Evolutionary conservation across 2,797 vertebrate species (phyloP), one percentile per base, ranked within the genome.

Genomic region (Merluccius polli): DNA sequence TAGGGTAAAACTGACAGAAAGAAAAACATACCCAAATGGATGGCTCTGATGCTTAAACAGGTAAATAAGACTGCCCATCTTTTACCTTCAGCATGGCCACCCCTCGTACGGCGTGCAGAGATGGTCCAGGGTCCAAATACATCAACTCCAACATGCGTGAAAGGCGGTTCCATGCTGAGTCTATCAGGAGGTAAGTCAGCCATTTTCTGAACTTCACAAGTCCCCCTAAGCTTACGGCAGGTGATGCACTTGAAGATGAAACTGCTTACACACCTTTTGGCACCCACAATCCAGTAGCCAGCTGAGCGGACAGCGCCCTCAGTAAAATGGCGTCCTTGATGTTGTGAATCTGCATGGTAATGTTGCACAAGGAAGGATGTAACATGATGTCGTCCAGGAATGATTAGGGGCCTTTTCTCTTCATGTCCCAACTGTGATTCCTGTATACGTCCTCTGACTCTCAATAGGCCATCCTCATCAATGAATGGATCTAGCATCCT

Each of bases 71-170:
- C 67, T 38, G 75, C 33, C 70, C 73, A 79, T 3, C 68, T 76
- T 38, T 79, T 75, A 44, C 18, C 67, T 11, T 75, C 67, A 11
- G 48, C 59, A 63, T 52, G 35, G 9, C 77, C 77, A 6, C 73
- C 73, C 3, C 35, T 21, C 4, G 70, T 81, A 5, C 4, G 18
- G 9, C 72, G 68, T 33, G 73, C 3, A 3, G 15, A 4, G 9
- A 78, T 73, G 16, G 30, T 59, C 72, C 79, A 80, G 35, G 73
- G 79, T 0, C 52, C 30, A 8, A 81, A 79, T 0, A 78, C 41
- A 31, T 82, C 77, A 15, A 79, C 9, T 12, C 67, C 72, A 3
- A 68, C 69, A 29, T 75, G 38, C 0, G 63, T 67, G 63, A 80
- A 77, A 9, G 59, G 52, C 12, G 79, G 75, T 0, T 71, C 68